Base-by-base conservation (phyloP, 2,888 invertebrate genomes). In the Aspidapion aeneum region DNA sequence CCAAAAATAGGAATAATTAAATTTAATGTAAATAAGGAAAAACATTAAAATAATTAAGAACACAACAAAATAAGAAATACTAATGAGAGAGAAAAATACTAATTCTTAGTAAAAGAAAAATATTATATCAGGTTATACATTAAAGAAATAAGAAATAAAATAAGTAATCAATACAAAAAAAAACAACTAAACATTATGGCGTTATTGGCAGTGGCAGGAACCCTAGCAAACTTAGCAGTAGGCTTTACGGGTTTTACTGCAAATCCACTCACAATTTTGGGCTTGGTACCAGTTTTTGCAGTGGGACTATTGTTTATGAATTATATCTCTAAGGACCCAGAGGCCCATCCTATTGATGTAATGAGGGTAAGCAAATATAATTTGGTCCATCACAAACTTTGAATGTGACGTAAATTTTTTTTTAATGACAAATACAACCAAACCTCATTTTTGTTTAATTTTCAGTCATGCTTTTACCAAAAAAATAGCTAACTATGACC, bases 251-350 rank as follows among this genome's bases (percentile, higher is more conserved):
- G 78, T 52, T 63, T 79, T 16, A 74, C 76, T 61, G 72, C 76
- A 71, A 77, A 79, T 76, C 75, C 82, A 67, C 83, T 90, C 79
- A 84, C 86, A 69, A 80, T 89, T 77, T 83, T 90, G 79, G 87
- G 91, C 72, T 83, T 93, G 79, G 87, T 93, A 78, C 93, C 93
- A 72, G 84, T 93, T 72, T 84, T 93, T 78, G 90, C 92, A 68
- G 87, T 91, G 71, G 91, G 92, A 73, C 83, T 93, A 78, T 88
- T 91, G 72, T 89, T 89, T 78, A 89, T 90, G 83, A 86, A 89
- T 75, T 94, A 94, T 82, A 86, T 89, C 78, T 87, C 86, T 74
- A 84, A 87, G 74, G 94, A 94, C 81, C 94, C 94, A 66, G 94
- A 94, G 80, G 87, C 89, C 21, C 89, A 88, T 76, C 86, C 90